phyloP scores from a whole-genome alignment of 2,797 vertebrate genomes.

The Champsocephalus esox region DNA sequence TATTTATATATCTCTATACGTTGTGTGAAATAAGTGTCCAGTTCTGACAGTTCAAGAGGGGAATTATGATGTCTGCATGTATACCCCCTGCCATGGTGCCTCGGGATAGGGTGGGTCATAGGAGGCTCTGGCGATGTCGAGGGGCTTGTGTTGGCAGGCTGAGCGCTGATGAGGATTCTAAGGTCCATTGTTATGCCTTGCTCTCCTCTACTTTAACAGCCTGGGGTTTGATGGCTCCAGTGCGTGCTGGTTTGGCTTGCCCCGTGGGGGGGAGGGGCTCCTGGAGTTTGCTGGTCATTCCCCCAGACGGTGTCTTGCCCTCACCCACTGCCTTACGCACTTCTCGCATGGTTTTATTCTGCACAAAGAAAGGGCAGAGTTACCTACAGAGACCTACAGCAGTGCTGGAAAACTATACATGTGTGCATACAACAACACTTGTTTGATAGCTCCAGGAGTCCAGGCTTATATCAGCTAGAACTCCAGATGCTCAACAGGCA shows the following conservation, averaged over 20 bases:
- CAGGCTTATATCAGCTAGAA: not conserved
- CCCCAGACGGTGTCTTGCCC: constrained; percentile 82
- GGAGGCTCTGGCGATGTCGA: constrained; percentile 55
- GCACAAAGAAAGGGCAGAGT: constrained; percentile 25
- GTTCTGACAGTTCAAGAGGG: constrained; percentile 73
- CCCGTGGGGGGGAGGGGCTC: constrained; percentile 82
- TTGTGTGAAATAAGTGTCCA: constrained; percentile 80
- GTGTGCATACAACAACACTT: not conserved
- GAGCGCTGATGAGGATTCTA: constrained; percentile 67
- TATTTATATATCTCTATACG: constrained; percentile 84
- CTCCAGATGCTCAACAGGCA: not conserved
- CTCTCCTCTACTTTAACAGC: constrained; percentile 93
- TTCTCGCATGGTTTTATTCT: constrained; percentile 89
- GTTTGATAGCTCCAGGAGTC: not conserved
- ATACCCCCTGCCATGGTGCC: constrained; percentile 58
- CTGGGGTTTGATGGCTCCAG: constrained; percentile 95
- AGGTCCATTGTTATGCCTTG: constrained; percentile 88
- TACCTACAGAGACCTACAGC: constrained; percentile 4
- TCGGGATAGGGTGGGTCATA: constrained; percentile 37
- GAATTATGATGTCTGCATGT: constrained; percentile 63
- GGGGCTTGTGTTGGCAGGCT: constrained; percentile 62
- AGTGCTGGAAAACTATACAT: not conserved
- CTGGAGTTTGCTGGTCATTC: constrained; percentile 89
- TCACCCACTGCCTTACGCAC: constrained; percentile 84
- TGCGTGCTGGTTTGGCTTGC: constrained; percentile 91